A percentile compares a stretch with the other conserved stretches of the same genome.
phyloP scores from a whole-genome alignment of 2,888 invertebrate species.

The Drosophila meridionalis region DNA sequence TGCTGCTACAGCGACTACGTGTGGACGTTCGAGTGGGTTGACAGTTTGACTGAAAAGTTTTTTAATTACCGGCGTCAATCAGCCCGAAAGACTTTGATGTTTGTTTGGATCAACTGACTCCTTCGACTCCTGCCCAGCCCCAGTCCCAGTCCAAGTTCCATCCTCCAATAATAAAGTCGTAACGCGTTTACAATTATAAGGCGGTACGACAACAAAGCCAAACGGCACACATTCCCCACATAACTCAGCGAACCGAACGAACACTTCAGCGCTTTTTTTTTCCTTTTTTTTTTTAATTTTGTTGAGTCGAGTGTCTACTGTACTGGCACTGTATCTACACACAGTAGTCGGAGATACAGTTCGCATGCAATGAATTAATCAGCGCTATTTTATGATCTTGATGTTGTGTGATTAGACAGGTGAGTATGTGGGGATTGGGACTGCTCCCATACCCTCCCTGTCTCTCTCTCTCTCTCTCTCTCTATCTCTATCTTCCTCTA shows the following conservation, averaged over 20 bases:
- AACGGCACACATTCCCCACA: conserved; percentile 69
- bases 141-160: not conserved
- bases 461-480: not conserved
- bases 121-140: not conserved
- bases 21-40: conserved; percentile 56
- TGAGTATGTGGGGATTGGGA: conserved; percentile 6
- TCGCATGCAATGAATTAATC: conserved; percentile 76
- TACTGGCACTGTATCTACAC: conserved; percentile 43
- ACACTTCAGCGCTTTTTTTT: conserved; percentile 9
- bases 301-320: conserved; percentile 44
- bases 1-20: conserved; percentile 28
- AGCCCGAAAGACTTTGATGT: conserved; percentile 44
- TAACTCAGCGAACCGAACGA: conserved; percentile 34
- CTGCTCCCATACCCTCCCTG: not conserved
- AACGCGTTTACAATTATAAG: conserved; percentile 77
- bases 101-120: conserved; percentile 36
- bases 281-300: not conserved
- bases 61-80: conserved; percentile 62
- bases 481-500: not conserved
- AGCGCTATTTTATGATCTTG: conserved; percentile 61
- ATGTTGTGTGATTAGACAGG: conserved; percentile 35
- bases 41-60: conserved; percentile 72
- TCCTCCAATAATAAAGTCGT: conserved; percentile 68
- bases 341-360: conserved; percentile 31
- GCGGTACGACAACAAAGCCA: conserved; percentile 72